Percentiles rank a stretch among this genome's conserved stretches.
phyloP scores from a whole-genome alignment of 2,888 invertebrate species.

The Aradus depressus region DNA sequence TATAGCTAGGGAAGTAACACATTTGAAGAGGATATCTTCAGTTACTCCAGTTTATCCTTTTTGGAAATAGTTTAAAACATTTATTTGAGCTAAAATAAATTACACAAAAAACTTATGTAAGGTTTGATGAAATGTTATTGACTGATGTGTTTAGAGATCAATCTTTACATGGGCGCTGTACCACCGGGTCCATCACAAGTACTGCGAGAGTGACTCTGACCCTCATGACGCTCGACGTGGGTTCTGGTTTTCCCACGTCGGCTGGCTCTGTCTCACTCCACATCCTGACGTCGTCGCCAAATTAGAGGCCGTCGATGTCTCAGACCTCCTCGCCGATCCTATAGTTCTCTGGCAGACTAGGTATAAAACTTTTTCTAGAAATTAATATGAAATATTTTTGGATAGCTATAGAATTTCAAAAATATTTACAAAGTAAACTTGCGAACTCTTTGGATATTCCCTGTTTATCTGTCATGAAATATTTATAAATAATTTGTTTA shows the following conservation, averaged over 20 bases:
- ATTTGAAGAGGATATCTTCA: too few species aligned
- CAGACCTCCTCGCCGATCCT: slow-evolving; percentile 58
- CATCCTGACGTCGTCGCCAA: slow-evolving; percentile 65
- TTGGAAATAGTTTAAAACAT: too few species aligned
- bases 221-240: slow-evolving; percentile 75
- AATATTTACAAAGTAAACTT: too few species aligned
- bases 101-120: too few species aligned
- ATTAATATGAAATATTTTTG: neutral
- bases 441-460: too few species aligned
- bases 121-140: too few species aligned
- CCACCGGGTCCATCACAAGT: slow-evolving; percentile 81
- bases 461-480: too few species aligned
- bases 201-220: slow-evolving; percentile 75
- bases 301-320: slow-evolving; percentile 53
- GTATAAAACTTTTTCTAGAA: slow-evolving; percentile 35
- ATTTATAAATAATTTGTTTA: too few species aligned
- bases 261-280: slow-evolving; percentile 78
- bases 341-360: slow-evolving; percentile 66
- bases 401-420: neutral
- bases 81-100: too few species aligned
- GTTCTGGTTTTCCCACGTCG: slow-evolving; percentile 84
- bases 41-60: too few species aligned
- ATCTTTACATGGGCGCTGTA: slow-evolving; percentile 80
- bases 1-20: too few species aligned
- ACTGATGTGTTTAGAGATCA: slow-evolving; percentile 49